Evolutionary conservation across 2,113 vertebrate genomes (phyloP).

Genomic region (Nymphicus hollandicus): DNA sequence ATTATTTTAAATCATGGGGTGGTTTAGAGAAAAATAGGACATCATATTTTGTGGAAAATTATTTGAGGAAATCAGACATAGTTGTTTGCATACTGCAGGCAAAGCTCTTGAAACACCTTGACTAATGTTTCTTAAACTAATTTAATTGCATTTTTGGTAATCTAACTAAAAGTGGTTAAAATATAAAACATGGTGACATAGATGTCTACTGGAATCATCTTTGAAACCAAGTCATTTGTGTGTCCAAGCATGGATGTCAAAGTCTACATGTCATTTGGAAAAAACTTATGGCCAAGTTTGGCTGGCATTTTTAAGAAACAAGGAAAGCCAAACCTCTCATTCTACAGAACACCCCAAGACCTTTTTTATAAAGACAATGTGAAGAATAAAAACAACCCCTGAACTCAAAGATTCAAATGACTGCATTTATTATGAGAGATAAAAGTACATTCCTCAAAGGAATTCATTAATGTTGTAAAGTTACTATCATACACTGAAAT

Average conservation of each 20-base stretch:
- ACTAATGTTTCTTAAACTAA: neutral
- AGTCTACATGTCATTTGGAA: neutral
- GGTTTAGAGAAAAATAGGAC: neutral
- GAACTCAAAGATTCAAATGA: neutral
- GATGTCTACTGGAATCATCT: neutral
- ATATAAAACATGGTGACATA: neutral
- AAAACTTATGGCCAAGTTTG: neutral
- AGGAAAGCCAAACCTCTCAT: neutral
- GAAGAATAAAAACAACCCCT: neutral
- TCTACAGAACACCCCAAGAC: neutral
- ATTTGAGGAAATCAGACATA: neutral
- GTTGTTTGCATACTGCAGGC: neutral
- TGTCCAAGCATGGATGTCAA: neutral
- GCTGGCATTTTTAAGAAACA: neutral
- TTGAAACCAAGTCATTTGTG: neutral
- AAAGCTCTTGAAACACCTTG: neutral
- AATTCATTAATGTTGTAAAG: neutral
- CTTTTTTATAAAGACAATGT: neutral
- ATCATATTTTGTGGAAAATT: neutral
- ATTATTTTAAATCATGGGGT: neutral
- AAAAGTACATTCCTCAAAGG: constrained; percentile 1
- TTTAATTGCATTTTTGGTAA: neutral
- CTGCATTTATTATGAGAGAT: neutral
- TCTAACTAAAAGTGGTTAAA: neutral
- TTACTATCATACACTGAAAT: neutral